A percentile compares a stretch with the other conserved stretches of the same genome.
phyloP scores from a whole-genome alignment of 2,113 vertebrate species.

The Ciconia maguari region DNA sequence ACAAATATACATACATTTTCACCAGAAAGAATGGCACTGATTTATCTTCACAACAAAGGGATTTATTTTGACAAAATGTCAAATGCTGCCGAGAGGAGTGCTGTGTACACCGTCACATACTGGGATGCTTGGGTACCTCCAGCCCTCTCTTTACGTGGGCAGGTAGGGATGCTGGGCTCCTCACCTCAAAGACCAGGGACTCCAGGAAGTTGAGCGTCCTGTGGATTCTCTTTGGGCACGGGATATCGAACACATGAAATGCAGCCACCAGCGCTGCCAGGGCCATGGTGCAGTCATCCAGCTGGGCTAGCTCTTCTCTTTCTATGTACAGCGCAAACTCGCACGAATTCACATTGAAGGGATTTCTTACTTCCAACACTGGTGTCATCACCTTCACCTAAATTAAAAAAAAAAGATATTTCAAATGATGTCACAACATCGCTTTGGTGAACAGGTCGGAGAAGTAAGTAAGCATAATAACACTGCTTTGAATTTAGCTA shows the following conservation, averaged over 20 bases:
- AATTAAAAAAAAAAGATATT: background rate
- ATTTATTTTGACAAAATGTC: background rate
- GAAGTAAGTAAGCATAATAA: background rate
- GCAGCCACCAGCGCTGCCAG: constrained; percentile 59
- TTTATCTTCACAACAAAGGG: background rate
- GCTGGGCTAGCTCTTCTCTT: constrained; percentile 52
- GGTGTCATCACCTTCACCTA: constrained; percentile 64
- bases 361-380: constrained; percentile 68
- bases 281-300: constrained; percentile 58
- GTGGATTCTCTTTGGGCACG: constrained; percentile 35
- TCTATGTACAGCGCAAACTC: constrained; percentile 67
- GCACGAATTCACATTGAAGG: constrained; percentile 33
- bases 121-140: background rate
- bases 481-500: background rate
- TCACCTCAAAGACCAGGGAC: constrained; percentile 63
- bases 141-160: background rate
- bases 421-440: background rate
- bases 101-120: background rate
- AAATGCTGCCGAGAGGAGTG: background rate
- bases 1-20: background rate
- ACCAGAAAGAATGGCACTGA: background rate
- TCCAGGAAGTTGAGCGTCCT: constrained; percentile 69
- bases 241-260: constrained; percentile 59
- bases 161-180: background rate
- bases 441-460: background rate